Base-by-base conservation (phyloP, 1,140 invertebrate species). In the Diabrotica undecimpunctata region DNA sequence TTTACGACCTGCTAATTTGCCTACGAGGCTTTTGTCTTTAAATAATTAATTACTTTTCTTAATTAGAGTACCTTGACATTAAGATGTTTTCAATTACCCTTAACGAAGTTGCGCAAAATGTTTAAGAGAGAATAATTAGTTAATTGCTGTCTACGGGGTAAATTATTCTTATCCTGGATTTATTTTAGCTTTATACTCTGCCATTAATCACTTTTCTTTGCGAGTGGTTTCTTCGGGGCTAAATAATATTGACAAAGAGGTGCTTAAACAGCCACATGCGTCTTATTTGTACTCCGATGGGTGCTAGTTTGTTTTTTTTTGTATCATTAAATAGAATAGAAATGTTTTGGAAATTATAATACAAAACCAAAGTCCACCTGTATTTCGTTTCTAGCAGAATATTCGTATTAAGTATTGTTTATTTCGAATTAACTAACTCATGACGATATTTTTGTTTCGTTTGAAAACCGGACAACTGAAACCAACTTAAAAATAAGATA, bases 121-220 rank as follows among this genome's bases (percentile, higher is more conserved):
- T 60, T 60, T 50, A 51, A 60, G 13, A 60, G 11, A 60, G 58
- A 60, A 60, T 60, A 60, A 60, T 60, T 60, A 60, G 58, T 60
- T 60, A 60, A 60, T 60, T 60, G 39, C 58, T 51, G 38, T 60
- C 58, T 60, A 46, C 50, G 58, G 39, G 58, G 38, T 60, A 60
- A 60, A 50, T 60, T 60, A 51, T 60, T n/a, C 58, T 60, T 11
- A 60, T 13, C 8, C 41, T 13, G 41, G 46, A 60, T 60, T 60
- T 60, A 60, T 60, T 38, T 36, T 46, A 8, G 8, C 41, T 46
- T 46, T 10, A 46, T n/a, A 46, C 41, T n/a, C 41, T 46, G n/a
- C 41, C 41, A 46, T 46, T 46, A 46, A 46, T 46, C 41, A 46
- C 41, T 46, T 46, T 46, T 46, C 41, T 46, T 46, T 46, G n/a